These are phyloP conservation scores for Gorilla gorilla DNA, from an alignment of 2,113 vertebrate species.

Conservation along the genomic window DNA sequence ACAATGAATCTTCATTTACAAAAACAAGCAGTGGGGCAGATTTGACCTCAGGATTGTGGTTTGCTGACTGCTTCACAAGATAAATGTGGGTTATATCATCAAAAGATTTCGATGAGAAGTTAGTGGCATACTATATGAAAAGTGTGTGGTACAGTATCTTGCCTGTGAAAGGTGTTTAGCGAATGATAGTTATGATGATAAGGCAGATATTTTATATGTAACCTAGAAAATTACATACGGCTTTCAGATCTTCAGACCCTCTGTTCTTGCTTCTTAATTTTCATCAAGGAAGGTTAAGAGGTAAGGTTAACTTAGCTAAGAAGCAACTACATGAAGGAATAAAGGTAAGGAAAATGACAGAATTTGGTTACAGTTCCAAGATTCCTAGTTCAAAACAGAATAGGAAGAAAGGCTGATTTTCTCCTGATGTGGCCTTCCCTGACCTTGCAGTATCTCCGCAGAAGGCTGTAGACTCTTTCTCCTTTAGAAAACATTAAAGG, in stretches of 20 bases:
- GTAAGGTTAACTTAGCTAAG: too few relatives aligned
- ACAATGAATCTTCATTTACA: constrained; percentile 5
- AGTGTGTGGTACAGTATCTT: accelerated
- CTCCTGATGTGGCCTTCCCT: not conserved
- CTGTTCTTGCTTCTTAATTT: not conserved
- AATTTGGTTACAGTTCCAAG: not conserved
- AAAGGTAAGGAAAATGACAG: not conserved
- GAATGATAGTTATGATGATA: accelerated
- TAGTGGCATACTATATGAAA: accelerated
- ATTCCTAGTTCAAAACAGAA: not conserved
- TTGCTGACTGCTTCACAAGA: not conserved
- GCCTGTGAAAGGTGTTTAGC: accelerated
- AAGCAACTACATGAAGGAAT: not conserved
- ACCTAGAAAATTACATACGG: not conserved
- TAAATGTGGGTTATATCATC: not conserved
- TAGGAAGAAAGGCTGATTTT: not conserved
- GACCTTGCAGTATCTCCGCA: too few relatives aligned
- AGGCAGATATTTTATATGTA: not conserved
- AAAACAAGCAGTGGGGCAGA: not conserved
- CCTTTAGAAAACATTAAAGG: accelerated
- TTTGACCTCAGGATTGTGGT: not conserved
- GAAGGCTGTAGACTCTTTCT: accelerated
- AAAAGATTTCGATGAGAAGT: too few relatives aligned
- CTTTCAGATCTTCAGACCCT: not conserved
- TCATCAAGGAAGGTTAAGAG: not conserved